Conservation (phyloP, 2,113 vertebrate species). For the Phyllostomus discolor region DNA sequence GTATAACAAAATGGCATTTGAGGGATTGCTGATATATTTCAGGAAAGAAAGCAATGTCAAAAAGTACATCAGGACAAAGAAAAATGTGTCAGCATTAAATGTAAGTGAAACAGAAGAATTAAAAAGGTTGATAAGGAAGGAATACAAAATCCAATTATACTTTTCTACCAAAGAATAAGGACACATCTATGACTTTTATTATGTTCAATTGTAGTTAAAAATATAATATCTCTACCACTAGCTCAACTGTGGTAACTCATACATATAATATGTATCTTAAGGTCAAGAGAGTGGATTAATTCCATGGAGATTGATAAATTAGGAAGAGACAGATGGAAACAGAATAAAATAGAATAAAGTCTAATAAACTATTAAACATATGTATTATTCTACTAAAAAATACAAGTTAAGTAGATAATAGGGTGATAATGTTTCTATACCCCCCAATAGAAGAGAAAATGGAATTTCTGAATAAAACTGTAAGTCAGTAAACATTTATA, state of each 20-base stretch:
- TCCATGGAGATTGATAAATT: neutral
- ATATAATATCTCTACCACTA: neutral
- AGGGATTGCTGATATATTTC: neutral
- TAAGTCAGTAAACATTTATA: neutral
- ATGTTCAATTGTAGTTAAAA: neutral
- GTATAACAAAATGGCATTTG: constrained; percentile 22
- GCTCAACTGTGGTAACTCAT: neutral
- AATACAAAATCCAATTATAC: neutral
- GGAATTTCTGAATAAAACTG: neutral
- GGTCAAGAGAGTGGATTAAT: neutral
- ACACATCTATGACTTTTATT: neutral
- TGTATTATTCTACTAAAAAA: neutral
- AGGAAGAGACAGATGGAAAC: neutral
- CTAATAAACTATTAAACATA: neutral
- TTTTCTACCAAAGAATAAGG: neutral
- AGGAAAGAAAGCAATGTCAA: neutral
- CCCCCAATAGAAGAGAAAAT: neutral
- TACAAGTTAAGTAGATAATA: neutral
- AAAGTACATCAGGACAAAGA: neutral
- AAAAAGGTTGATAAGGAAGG: neutral
- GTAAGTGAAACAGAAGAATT: neutral
- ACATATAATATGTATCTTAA: neutral
- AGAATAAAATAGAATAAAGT: neutral
- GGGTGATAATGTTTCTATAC: neutral
- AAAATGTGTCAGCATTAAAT: neutral